Evolutionary conservation across 2,888 invertebrate species (phyloP).

Genomic region (Zygogramma bicolorata): DNA sequence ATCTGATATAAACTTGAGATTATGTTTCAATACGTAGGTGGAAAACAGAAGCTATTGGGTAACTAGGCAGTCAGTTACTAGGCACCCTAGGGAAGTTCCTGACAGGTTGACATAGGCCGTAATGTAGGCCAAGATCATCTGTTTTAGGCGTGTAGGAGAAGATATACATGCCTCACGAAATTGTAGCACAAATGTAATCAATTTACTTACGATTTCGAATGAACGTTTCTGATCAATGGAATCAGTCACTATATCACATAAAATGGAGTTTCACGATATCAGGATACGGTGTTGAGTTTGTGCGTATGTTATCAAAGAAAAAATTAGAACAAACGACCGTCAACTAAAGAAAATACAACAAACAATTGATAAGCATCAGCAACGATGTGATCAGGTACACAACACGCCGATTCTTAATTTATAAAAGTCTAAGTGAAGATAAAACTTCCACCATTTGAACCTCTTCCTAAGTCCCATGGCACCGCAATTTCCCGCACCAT

Average conservation of each 20-base stretch:
- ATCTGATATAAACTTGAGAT: too few relatives aligned
- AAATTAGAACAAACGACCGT: slow-evolving; percentile 18
- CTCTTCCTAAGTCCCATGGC: slow-evolving; percentile 61
- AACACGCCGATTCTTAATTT: slow-evolving; percentile 45
- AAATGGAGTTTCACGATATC: slow-evolving; percentile 26
- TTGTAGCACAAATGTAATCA: neutral
- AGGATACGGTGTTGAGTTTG: slow-evolving; percentile 42
- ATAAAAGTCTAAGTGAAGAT: slow-evolving; percentile 59
- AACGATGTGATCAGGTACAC: slow-evolving; percentile 56
- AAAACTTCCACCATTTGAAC: slow-evolving; percentile 63
- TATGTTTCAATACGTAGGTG: too few relatives aligned
- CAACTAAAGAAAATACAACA: slow-evolving; percentile 41
- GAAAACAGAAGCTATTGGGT: too few relatives aligned
- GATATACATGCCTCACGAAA: slow-evolving; percentile 13
- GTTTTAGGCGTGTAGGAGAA: slow-evolving; percentile 33
- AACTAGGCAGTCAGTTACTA: slow-evolving; percentile 2
- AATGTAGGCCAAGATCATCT: slow-evolving; percentile 39
- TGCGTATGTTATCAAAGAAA: slow-evolving; percentile 35
- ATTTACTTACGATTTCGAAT: slow-evolving; percentile 9
- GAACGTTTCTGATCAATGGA: slow-evolving; percentile 1
- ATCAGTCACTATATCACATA: slow-evolving; percentile 32
- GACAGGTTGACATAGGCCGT: slow-evolving; percentile 13
- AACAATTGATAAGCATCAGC: slow-evolving; percentile 34
- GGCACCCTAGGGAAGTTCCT: neutral
- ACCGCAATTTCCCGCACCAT: slow-evolving; percentile 49